Conservation (phyloP, 2,888 invertebrate genomes). For the Silvanus unidentatus region DNA sequence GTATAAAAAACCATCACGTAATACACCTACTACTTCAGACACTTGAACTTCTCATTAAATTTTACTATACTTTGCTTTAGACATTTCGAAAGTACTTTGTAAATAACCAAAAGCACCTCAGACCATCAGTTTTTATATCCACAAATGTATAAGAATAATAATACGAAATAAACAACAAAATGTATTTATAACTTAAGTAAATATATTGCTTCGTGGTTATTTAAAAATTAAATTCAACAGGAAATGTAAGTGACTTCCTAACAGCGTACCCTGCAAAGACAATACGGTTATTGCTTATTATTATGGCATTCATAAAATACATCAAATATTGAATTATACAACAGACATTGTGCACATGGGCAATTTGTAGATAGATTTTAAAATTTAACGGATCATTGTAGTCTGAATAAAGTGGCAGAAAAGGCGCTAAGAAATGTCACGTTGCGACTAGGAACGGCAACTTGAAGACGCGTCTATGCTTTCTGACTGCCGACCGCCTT, state of each 20-base stretch:
- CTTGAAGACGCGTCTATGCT: constrained; percentile 12
- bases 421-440: constrained; percentile 32
- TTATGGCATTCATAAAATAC: constrained; percentile 20
- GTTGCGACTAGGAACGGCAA: constrained; percentile 25
- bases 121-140: too few species aligned
- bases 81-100: background rate
- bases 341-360: constrained; percentile 13
- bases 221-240: too few species aligned
- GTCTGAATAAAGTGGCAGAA: constrained; percentile 23
- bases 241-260: too few species aligned
- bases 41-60: constrained; percentile 21
- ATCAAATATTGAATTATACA: too few species aligned
- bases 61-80: constrained; percentile 13
- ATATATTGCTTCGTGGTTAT: too few species aligned
- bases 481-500: too few species aligned
- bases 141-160: too few species aligned
- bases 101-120: constrained; percentile 11
- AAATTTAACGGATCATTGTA: constrained; percentile 35
- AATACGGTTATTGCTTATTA: constrained; percentile 18
- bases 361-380: constrained; percentile 40
- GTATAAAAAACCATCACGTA: too few species aligned
- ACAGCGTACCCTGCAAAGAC: too few species aligned
- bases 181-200: too few species aligned
- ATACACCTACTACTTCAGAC: constrained; percentile 17
- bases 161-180: too few species aligned